Evolutionary conservation across 2,113 vertebrate genomes (phyloP), one percentile per base, ranked within the genome.

Genomic region (Recurvirostra avosetta): DNA sequence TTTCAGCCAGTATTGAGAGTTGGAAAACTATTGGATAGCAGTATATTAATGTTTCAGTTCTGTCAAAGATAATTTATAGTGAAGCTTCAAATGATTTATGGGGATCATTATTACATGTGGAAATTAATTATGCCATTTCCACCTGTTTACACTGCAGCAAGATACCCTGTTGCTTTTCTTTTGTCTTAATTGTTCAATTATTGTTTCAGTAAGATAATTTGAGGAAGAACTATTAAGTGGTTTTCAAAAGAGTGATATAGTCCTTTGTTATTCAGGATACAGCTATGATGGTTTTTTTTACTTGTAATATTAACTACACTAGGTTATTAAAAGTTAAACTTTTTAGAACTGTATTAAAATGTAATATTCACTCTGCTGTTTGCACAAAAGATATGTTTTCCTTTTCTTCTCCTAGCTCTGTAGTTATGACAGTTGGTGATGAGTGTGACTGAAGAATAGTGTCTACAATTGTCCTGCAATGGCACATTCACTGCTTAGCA

Each of bases 41-140:
- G 19, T 85, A 36, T 84, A 59, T 77, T 86, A 89, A 58, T 77
- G 47, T 49, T 53, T 81, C 36, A 25, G 12, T 81, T 89, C 38
- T 82, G 61, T 59, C 66, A 72, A 90, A 82, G 36, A 15, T 85
- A 90, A 94, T 87, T 91, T 58, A 47, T 78, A 74, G 40, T 56
- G 70, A 92, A 88, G 43, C 18, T 93, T 92, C 21, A 82, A 22
- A 65, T 93, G 2, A 88, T 85, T 71, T 88, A 75, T 66, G 43
- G 0, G 12, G 38, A 71, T 78, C 25, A 17, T 94, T 96, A 75
- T 85, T 94, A 41, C 26, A 32, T n/a, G 43, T 78, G 58, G 62
- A 92, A 95, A 78, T 85, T 87, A 85, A 75, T 93, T 88, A 92
- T 82, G 22, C 45, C 23, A 49, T 78, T 94, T 93, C n/a, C 47